Base-by-base conservation (phyloP, 2,113 vertebrate genomes). In the Rhizomys pruinosus region DNA sequence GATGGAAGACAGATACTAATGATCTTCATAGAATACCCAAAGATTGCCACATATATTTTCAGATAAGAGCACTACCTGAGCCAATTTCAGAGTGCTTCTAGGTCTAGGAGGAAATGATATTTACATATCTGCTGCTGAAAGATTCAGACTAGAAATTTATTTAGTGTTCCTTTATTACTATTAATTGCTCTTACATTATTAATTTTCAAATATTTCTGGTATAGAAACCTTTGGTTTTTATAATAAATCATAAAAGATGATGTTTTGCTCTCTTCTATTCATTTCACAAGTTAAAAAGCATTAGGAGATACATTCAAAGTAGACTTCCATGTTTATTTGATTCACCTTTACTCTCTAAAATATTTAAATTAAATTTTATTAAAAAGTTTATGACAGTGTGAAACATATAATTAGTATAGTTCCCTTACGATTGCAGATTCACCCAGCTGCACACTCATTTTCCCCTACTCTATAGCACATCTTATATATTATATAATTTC, bases 191-290 rank as follows among this genome's bases (percentile, higher is more conserved):
- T 87, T n/a, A 84, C 74, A 23, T 69, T 69, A 57, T 39, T 93
- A 25, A 15, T 52, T 61, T 66, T 52, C 73, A 88, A 94, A 44
- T 89, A 82, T 68, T 88, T 86, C 22, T 72, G 23, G 37, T n/a
- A 73, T 74, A 80, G 37, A 86, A 19, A 74, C 39, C 74, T 93
- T 93, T 94, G 19, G 64, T 42, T 94, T 94, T 91, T n/a, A 34
- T 10, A 80, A 84, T 89, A 91, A 71, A 74, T 89, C 55, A 88
- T 59, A 73, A 82, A 90, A 87, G 19, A 91, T 79, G 2, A 2
- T n/a, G 5, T 80, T 93, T 61, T 87, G 47, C 34, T 95, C 17
- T 78, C 22, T 93, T 87, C 15, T 32, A 59, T 2, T 84, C 19
- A 86, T 89, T 80, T 95, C 9, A 55, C 23, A 79, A 42, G n/a